These are phyloP conservation scores for Scaptomyza tumidula DNA, from an alignment of 2,888 invertebrate species.

Conservation along the genomic window DNA sequence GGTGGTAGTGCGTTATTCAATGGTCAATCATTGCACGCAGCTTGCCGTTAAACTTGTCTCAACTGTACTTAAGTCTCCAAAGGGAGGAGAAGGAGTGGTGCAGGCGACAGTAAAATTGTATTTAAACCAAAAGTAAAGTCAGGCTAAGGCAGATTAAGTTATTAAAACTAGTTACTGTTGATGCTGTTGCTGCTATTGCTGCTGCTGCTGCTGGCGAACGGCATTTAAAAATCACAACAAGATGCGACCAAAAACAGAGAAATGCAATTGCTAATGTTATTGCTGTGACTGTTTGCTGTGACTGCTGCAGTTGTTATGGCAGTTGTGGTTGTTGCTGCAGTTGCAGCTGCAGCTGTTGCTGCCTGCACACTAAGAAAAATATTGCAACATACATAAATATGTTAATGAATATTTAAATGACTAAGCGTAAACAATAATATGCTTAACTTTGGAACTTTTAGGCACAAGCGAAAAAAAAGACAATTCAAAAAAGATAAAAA, in stretches of 20 bases:
- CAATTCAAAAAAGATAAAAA: too few species aligned
- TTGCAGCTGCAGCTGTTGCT: conserved; percentile 16
- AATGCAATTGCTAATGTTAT: conserved; percentile 53
- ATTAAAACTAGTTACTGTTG: conserved; percentile 63
- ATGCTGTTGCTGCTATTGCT: conserved; percentile 2
- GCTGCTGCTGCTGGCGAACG: conserved; percentile 26
- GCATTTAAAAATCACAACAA: conserved; percentile 55
- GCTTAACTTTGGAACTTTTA: too few species aligned
- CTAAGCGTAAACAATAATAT: too few species aligned
- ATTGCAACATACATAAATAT: too few species aligned
- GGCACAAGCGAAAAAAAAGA: too few species aligned
- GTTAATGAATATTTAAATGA: too few species aligned
- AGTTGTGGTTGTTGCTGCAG: conserved; percentile 6
- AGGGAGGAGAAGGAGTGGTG: not conserved
- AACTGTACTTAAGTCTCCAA: conserved; percentile 56
- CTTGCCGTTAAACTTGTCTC: conserved; percentile 64
- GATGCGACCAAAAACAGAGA: conserved; percentile 50
- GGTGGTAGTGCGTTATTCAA: conserved; percentile 19
- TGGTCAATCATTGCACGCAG: conserved; percentile 70
- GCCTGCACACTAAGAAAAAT: conserved; percentile 3
- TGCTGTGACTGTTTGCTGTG: conserved; percentile 10
- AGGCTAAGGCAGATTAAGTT: conserved; percentile 55
- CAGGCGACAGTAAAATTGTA: conserved; percentile 16
- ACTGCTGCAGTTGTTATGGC: conserved; percentile 23
- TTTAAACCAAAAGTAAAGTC: conserved; percentile 17